Evolutionary conservation across 2,797 vertebrate genomes (phyloP), one percentile per base, ranked within the genome.

Genomic region (Allenopithecus nigroviridis): DNA sequence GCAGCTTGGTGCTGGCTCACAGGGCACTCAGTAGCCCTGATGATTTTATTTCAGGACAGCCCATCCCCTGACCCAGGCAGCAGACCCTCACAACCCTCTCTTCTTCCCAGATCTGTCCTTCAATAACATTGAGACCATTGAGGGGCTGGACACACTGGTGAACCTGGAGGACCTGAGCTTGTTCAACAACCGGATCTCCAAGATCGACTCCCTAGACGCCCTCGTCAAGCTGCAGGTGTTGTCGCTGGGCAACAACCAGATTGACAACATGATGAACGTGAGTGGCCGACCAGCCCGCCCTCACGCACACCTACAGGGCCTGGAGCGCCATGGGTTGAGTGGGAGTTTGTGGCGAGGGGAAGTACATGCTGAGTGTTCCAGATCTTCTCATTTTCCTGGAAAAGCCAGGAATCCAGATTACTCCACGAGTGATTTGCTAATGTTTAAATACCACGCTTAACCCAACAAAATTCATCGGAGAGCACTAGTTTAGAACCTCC

Each of bases 151-250:
- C 70, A 97, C 98, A 10, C 98, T 99, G 41, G 98, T 97, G 91
- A 99, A 99, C 93, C 98, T 99, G 89, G 98, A 99, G 97, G 98
- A 99, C 94, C 98, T 99, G 93, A 99, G 99, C 97, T 98, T 99
- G 95, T 99, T 98, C 98, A 99, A 98, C 98, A 99, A 99, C 98
- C 98, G 95, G 75, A 99, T 99, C 98, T 98, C 99, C 92, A 98
- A 98, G 70, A 98, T 99, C 0, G 99, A 99, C 98, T 99, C 99
- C 70, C 98, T 99, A 98, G 99, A 99, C 6, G 26, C 96, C 0
- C 98, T 99, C 55, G 97, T 98, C 97, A 99, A 99, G 57, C 98
- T 99, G 89, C 99, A 99, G 83, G 97, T 99, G 96, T 98, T 99
- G 94, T 99, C 98, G 3, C 97, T 99, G 39, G 99, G 99, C 84